These are phyloP conservation scores for Parazoanthus darwini DNA, from an alignment of 92 coral and sea anemone species.

Conservation along the genomic window DNA sequence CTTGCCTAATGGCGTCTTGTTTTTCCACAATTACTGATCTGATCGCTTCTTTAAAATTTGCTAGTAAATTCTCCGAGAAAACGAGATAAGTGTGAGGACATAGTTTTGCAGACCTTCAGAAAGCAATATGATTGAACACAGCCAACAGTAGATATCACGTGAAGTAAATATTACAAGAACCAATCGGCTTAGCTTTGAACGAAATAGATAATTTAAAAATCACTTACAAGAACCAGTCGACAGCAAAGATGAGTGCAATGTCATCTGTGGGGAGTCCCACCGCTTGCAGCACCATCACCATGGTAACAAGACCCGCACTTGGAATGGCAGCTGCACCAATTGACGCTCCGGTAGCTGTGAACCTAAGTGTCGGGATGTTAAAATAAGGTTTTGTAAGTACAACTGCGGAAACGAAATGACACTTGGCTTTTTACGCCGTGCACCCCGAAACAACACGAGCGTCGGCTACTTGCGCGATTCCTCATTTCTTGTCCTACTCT, in stretches of 20 bases:
- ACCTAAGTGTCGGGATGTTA: conserved; percentile 20
- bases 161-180: neutral
- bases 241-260: conserved; percentile 72
- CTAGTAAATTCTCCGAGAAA: too few species aligned
- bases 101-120: too few species aligned
- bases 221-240: conserved; percentile 84
- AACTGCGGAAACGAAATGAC: too few species aligned
- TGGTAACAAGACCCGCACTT: conserved; percentile 80
- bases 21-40: too few species aligned
- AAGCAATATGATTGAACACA: neutral
- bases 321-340: conserved; percentile 88
- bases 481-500: too few species aligned
- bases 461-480: too few species aligned
- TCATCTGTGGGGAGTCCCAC: conserved; percentile 73
- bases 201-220: neutral
- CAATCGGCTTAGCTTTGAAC: neutral
- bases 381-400: neutral
- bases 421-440: too few species aligned
- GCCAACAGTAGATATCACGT: neutral
- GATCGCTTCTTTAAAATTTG: too few species aligned
- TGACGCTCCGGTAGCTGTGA: conserved; percentile 76
- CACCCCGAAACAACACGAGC: too few species aligned
- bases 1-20: too few species aligned
- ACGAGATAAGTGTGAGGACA: neutral
- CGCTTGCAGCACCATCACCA: conserved; percentile 79